Evolutionary conservation across 2,888 invertebrate species (phyloP).

Genomic region (Caenorhabditis japonica): DNA sequence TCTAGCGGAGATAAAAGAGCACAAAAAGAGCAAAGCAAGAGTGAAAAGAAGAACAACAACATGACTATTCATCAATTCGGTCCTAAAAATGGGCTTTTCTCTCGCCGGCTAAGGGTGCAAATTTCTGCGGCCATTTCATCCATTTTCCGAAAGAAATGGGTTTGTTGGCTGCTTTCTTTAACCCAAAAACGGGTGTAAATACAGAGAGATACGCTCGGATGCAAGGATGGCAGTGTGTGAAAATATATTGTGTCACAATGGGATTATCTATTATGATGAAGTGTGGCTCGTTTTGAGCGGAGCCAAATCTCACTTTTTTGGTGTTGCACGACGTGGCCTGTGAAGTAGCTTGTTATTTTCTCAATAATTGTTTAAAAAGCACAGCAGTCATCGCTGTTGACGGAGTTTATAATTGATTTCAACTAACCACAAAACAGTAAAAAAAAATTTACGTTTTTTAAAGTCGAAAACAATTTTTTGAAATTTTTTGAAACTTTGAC

Average conservation of each 20-base stretch:
- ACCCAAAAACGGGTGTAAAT: background rate
- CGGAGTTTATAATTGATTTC: too few species aligned
- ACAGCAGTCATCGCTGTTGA: too few species aligned
- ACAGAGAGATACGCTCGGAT: background rate
- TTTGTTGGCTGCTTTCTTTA: conserved; percentile 11
- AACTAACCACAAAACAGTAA: too few species aligned
- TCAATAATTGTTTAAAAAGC: too few species aligned
- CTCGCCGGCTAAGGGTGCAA: background rate
- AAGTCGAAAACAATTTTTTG: too few species aligned
- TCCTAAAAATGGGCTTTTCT: conserved; percentile 41
- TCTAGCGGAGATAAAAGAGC: too few species aligned
- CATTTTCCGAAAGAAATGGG: background rate
- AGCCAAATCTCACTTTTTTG: too few species aligned
- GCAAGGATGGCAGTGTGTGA: conserved; percentile 6
- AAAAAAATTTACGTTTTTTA: too few species aligned
- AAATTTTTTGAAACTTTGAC: too few species aligned
- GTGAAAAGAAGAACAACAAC: conserved; percentile 35
- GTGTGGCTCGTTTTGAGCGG: too few species aligned
- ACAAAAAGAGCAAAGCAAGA: conserved; percentile 4
- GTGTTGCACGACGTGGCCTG: too few species aligned
- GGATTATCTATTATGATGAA: conserved; percentile 51
- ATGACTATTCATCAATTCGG: conserved; percentile 49
- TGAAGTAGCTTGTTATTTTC: too few species aligned
- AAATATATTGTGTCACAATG: conserved; percentile 30
- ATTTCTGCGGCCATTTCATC: background rate